phyloP scores from a whole-genome alignment of 2,888 invertebrate genomes.

The Fabriciana adippe region DNA sequence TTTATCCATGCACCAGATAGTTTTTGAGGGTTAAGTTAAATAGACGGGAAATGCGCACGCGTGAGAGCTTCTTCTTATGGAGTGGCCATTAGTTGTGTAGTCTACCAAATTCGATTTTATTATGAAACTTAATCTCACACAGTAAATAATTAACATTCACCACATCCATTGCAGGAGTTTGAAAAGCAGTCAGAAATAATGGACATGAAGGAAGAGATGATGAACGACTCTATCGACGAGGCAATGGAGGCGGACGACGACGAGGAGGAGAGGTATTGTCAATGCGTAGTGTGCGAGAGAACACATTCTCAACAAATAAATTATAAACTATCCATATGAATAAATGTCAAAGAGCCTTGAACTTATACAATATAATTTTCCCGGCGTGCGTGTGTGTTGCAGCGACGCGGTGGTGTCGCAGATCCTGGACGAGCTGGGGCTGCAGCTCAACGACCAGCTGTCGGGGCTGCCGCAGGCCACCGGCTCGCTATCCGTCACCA shows the following conservation, averaged over 20 bases:
- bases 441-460: conserved; percentile 96
- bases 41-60: no score
- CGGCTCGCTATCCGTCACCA: conserved; percentile 80
- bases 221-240: conserved; percentile 99
- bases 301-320: no score
- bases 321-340: no score
- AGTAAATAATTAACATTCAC: neutral
- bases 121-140: neutral
- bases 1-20: no score
- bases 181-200: conserved; percentile 99
- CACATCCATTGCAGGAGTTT: conserved; percentile 88
- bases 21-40: no score
- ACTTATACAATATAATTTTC: neutral
- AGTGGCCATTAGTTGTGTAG: no score
- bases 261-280: conserved; percentile 95
- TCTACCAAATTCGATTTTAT: no score
- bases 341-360: no score
- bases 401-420: conserved; percentile 97
- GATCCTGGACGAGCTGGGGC: conserved; percentile 98
- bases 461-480: conserved; percentile 90
- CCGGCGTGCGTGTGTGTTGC: conserved; percentile 45
- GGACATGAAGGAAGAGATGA: conserved; percentile 99
- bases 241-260: conserved; percentile 99
- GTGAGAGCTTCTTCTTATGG: no score
- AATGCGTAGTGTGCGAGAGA: neutral